A percentile compares a stretch with the other conserved stretches of the same genome.
phyloP scores from a whole-genome alignment of 92 coral and sea anemone genomes.

The Actinernus sp. region DNA sequence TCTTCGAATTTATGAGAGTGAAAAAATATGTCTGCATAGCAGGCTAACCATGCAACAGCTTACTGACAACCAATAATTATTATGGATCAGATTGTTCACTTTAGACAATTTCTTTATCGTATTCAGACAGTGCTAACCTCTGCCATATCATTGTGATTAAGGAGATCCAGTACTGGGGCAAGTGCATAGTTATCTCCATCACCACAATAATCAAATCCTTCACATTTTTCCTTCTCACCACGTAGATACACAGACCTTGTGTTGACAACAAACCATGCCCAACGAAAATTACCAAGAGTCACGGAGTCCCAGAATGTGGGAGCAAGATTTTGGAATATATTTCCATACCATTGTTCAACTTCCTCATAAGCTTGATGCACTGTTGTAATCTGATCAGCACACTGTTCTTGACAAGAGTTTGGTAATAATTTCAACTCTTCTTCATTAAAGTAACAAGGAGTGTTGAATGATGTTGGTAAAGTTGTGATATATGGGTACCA shows the following conservation, averaged over 20 bases:
- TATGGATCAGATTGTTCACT: too few species aligned
- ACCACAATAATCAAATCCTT: constrained; percentile 5
- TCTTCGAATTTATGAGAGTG: too few species aligned
- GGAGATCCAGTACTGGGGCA: constrained; percentile 90
- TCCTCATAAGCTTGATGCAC: constrained; percentile 40
- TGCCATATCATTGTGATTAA: constrained; percentile 82
- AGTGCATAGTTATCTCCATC: constrained; percentile 64
- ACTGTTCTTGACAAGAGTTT: constrained; percentile 24
- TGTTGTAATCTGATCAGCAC: constrained; percentile 39
- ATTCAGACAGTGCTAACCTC: constrained; percentile 62
- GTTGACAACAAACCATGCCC: constrained; percentile 99
- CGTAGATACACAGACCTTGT: constrained; percentile 83
- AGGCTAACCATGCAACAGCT: too few species aligned
- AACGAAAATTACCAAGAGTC: constrained; percentile 71
- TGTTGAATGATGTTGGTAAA: constrained; percentile 74
- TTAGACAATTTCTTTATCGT: too few species aligned
- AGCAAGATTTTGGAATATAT: neutral
- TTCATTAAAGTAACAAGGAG: constrained; percentile 77
- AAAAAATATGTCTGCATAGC: too few species aligned
- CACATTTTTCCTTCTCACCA: constrained; percentile 5
- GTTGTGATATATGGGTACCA: constrained; percentile 88
- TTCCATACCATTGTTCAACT: constrained; percentile 17
- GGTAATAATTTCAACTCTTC: constrained; percentile 65
- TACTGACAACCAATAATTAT: too few species aligned
- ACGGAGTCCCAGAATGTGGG: constrained; percentile 10